Evolutionary conservation across 2,797 vertebrate genomes (phyloP), one percentile per base, ranked within the genome.

Genomic region (Clarias platycephalus): DNA sequence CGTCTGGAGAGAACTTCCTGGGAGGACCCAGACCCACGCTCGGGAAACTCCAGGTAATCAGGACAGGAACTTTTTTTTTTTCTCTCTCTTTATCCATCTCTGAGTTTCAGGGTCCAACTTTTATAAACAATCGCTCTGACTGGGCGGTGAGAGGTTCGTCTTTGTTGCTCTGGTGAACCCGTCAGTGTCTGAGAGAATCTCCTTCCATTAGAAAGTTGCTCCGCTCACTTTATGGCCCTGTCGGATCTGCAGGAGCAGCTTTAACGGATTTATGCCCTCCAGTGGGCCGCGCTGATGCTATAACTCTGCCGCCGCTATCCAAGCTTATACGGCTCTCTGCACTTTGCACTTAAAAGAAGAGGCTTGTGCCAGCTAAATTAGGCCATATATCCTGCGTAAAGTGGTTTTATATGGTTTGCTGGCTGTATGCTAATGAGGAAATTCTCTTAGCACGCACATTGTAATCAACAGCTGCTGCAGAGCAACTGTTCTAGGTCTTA

Each of bases 21-120:
- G 98, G 98, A 78, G 98, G 98, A 81, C 98, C 98, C 12, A 95
- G 98, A 88, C 98, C 97, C 86, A 99, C 98, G 34, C 95, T 99
- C 93, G 96, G 94, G 74, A 99, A 99, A 88, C 95, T 99, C 83
- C 96, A 96, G 95, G 98, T 99, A 97, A 94, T 83, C 26, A 44
- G 9, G 49, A 44, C 0, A 44, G 44, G 26, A 79, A 28, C 57
- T n/a, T 31, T 31, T 31, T 24, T 60, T 63, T 5, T 20, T 34
- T 1, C n/a, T n/a, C n/a, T n/a, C n/a, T n/a, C 37, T 57, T 31
- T 5, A 8, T 34, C 13, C 57, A 0, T 55, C 53, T 80, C 12
- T 20, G 6, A 5, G 6, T 53, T 74, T 71, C 68, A 71, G 22
- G 5, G 37, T 62, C 28, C 40, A 18, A 0, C 63, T 72, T 62